A percentile compares a stretch with the other conserved stretches of the same genome.
phyloP scores from a whole-genome alignment of 2,113 vertebrate species.

The Prionailurus bengalensis region DNA sequence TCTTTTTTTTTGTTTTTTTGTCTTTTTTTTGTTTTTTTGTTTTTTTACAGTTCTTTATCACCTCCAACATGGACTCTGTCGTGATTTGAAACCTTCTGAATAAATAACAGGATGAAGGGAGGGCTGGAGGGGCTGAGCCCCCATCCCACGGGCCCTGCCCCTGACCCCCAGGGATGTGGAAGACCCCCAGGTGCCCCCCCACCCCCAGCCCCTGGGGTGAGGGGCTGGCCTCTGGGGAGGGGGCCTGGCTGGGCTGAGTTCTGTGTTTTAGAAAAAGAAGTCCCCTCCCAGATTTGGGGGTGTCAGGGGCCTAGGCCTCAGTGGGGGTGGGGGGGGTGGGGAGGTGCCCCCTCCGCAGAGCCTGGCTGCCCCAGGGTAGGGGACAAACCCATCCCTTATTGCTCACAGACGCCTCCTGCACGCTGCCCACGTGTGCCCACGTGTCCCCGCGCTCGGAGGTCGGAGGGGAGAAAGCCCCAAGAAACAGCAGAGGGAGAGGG shows the following conservation, averaged over 20 bases:
- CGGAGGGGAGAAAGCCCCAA: conserved; percentile 74
- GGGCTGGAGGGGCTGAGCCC: conserved; percentile 71
- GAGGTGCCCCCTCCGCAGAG: conserved; percentile 69
- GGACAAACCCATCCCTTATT: conserved; percentile 82
- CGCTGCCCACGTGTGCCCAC: conserved; percentile 51
- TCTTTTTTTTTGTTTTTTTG: neutral
- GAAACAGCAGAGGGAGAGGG: conserved; percentile 69
- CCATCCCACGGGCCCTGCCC: conserved; percentile 36
- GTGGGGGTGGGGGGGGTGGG: conserved; percentile 25
- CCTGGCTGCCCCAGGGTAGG: conserved; percentile 69
- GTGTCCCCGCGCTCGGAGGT: conserved; percentile 53
- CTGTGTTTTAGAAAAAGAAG: conserved; percentile 74
- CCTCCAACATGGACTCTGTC: conserved; percentile 84
- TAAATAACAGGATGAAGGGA: conserved; percentile 81
- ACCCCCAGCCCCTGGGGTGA: neutral
- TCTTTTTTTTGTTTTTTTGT: conserved; percentile 87
- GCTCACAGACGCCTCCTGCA: conserved; percentile 77
- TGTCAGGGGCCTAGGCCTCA: conserved; percentile 73
- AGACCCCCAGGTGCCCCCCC: conserved; percentile 57
- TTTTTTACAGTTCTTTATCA: conserved; percentile 86
- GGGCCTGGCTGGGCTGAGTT: conserved; percentile 76
- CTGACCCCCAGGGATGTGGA: conserved; percentile 57
- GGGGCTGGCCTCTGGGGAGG: conserved; percentile 64
- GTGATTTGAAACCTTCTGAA: conserved; percentile 88
- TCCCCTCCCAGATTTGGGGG: conserved; percentile 65